phyloP scores from a whole-genome alignment of 1,140 invertebrate species.

The Drosophila watanabei region DNA sequence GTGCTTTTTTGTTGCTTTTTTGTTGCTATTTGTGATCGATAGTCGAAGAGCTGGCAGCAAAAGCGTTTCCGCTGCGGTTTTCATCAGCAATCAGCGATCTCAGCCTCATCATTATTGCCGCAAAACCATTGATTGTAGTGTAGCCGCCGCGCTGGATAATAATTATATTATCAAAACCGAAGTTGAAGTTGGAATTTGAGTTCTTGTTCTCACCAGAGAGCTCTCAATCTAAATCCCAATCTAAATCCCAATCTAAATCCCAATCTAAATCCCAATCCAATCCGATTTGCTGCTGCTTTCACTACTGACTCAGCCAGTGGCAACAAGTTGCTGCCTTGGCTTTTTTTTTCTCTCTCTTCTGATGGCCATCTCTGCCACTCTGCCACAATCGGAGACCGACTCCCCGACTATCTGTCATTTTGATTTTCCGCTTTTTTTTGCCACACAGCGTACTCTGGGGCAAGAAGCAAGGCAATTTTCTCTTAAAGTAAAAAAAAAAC shows the following conservation, averaged over 20 bases:
- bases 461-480: slow-evolving; percentile 1
- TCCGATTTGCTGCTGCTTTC: slow-evolving; percentile 44
- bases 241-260: not conserved
- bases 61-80: slow-evolving; percentile 58
- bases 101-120: slow-evolving; percentile 38
- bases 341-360: slow-evolving; percentile 50
- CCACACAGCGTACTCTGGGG: slow-evolving; percentile 40
- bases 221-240: not conserved
- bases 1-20: not conserved
- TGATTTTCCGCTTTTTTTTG: slow-evolving; percentile 69
- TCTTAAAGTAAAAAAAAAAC: no score
- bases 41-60: slow-evolving; percentile 33
- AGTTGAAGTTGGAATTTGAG: not conserved
- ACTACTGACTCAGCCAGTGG: slow-evolving; percentile 48
- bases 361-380: slow-evolving; percentile 2
- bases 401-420: slow-evolving; percentile 66
- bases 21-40: slow-evolving; percentile 29
- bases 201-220: slow-evolving; percentile 18
- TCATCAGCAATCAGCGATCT: slow-evolving; percentile 24
- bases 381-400: slow-evolving; percentile 29
- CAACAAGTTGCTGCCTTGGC: slow-evolving; percentile 16
- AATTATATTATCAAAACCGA: slow-evolving; percentile 41
- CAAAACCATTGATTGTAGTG: slow-evolving; percentile 41
- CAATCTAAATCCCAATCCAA: slow-evolving; percentile 20
- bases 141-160: slow-evolving; percentile 22